Evolutionary conservation across 1,140 invertebrate genomes (phyloP), one percentile per base, ranked within the genome.

Genomic region (Trichonephila inaurata): DNA sequence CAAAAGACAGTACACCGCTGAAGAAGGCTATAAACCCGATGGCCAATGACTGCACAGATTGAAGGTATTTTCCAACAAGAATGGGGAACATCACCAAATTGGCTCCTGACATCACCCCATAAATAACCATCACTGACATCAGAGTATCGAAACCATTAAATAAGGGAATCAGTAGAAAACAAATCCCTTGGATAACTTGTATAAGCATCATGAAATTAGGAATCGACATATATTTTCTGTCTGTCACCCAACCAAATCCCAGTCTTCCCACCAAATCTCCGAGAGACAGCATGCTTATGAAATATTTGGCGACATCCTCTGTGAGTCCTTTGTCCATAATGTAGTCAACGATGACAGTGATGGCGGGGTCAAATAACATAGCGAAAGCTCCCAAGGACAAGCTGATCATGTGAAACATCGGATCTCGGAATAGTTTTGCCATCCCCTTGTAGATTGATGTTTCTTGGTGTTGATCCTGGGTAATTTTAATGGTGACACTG

Each of bases 401-500:
- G 10, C 82, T 94, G 21, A 94, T 94, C 89, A 94, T 87, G 69
- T 94, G 85, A 64, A 94, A 94, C 83, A 94, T 94, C 24, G 94
- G 94, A 28, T 91, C 83, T 18, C 69, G n/a, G 19, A 89, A 44
- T 1, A 94, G 16, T 83, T 89, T 82, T 12, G 66, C 58, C n/a
- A 69, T 64, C 8, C 61, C 93, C 14, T 66, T 86, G 33, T 69
- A 33, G 16, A 86, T 60, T 7, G 93, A 94, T 6, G 51, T 82
- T 64, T 62, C 87, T 69, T 85, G 81, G 19, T n/a, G 83, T 18
- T 77, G 62, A 10, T 61, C 61, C 10, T n/a, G 33, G 12, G 69
- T 18, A 19, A 12, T 12, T 21, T 69, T 40, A 24, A 93, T 72
- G 18, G 92, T 61, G 6, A 88, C 60, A 40, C 83, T 93, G 3